Conservation (phyloP, 2,113 vertebrate genomes). For the Talpa occidentalis region DNA sequence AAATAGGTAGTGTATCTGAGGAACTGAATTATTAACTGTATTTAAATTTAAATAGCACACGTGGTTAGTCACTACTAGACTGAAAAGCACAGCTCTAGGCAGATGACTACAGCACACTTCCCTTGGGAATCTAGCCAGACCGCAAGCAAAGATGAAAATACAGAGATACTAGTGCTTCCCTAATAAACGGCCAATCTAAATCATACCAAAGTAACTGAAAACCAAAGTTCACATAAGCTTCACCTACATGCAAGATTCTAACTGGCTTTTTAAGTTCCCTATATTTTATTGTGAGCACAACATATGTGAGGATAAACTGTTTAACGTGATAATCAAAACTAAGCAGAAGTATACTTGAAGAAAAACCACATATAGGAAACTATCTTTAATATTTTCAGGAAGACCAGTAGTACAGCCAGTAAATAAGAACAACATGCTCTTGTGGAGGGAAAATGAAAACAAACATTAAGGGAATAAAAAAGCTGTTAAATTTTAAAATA, state of each 20-base stretch:
- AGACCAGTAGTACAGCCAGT: neutral
- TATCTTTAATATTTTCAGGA: constrained; percentile 39
- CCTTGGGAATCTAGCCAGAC: neutral
- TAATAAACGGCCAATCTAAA: neutral
- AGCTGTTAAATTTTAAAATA: neutral
- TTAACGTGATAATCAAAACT: neutral
- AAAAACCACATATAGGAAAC: constrained; percentile 21
- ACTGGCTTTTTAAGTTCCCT: neutral
- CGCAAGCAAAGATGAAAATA: neutral
- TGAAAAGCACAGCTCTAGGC: neutral
- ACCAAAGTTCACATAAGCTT: neutral
- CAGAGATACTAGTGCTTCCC: neutral
- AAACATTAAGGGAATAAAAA: neutral
- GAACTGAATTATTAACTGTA: constrained; percentile 23
- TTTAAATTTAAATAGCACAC: neutral
- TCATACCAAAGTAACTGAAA: neutral
- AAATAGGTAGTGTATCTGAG: neutral
- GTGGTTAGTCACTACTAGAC: neutral
- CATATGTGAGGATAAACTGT: neutral
- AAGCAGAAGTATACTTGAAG: neutral
- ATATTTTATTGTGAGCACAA: neutral
- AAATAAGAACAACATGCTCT: constrained; percentile 26
- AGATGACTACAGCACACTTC: neutral
- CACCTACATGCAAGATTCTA: neutral
- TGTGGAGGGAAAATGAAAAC: neutral